Base-by-base conservation (phyloP, 30 jellyfish, hydroid and myxozoan species). In the Morbakka virulenta region DNA sequence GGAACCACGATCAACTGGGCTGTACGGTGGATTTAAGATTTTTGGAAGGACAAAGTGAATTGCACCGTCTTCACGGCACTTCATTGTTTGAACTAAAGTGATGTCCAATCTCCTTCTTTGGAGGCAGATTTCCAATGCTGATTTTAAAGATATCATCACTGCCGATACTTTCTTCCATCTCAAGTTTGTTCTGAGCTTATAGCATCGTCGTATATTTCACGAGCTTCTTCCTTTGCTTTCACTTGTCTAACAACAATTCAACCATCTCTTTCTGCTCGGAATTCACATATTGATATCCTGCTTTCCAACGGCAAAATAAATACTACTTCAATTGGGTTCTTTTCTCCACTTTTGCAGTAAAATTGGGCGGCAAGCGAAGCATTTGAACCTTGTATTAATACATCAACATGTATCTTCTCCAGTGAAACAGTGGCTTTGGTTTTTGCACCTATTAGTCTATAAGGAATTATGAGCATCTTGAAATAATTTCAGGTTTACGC, bases 71-170 rank as follows among this genome's bases (percentile, higher is more conserved):
- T 62, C 72, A 17, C 26, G 23, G n/a, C n/a, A n/a, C 0, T 35
- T 35, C 51, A 62, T 14, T 23, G 26, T 47, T 3, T n/a, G 26
- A 28, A 62, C 72, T 3, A 24, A 62, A 14, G n/a, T n/a, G n/a
- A n/a, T n/a, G n/a, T n/a, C n/a, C n/a, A n/a, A n/a, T n/a, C n/a
- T n/a, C n/a, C n/a, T n/a, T n/a, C n/a, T n/a, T n/a, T n/a, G 96
- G 96, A 1, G 98, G 98, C 22, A 90, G 82, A 67, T 90, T 90
- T 6, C 97, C 97, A 68, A 89, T 96, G 62, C 96, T 89, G 34
- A 89, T 95, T 4, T 96, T 83, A 61, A 89, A 89, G 23, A 89
- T 94, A 66, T 89, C 97, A 91, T 84, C 70, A 1, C 68, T 84
- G 84, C 17, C 82, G 85, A 50, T 89, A 90, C 66, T 89, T 65